Percentiles rank a stretch among this genome's conserved stretches.
Conservation (phyloP, 1,140 invertebrate species). For the Microplitis mediator region DNA sequence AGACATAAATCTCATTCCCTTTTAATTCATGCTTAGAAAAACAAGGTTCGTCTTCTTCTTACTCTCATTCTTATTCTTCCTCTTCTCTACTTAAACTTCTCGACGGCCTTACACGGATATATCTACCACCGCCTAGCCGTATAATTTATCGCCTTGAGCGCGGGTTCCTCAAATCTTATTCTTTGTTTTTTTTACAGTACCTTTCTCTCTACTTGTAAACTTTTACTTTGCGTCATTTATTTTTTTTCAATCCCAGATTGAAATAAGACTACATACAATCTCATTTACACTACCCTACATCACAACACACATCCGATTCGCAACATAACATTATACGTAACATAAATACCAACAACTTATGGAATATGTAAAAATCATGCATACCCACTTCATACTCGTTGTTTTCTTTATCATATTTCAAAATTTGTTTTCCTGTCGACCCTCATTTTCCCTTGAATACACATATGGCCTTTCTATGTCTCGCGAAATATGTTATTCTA, state of each 20-base stretch:
- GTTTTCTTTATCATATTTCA: no score
- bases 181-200: conserved; percentile 30
- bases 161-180: not conserved
- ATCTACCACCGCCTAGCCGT: conserved; percentile 10
- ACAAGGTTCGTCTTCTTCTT: conserved; percentile 30
- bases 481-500: no score
- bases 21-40: conserved; percentile 42
- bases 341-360: no score
- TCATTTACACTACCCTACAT: no score
- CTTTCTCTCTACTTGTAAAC: conserved; percentile 27
- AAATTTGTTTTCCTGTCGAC: no score
- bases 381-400: no score
- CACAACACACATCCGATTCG: no score
- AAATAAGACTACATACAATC: no score
- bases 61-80: not conserved
- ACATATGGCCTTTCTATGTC: no score
- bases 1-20: conserved; percentile 44
- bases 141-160: conserved; percentile 23
- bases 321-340: no score
- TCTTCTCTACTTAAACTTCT: not conserved
- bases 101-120: not conserved
- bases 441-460: no score
- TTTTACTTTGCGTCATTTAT: conserved; percentile 22
- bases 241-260: not conserved
- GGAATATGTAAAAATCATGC: no score